These are phyloP conservation scores for Sebastes fasciatus DNA, from an alignment of 2,113 vertebrate genomes.

Conservation along the genomic window DNA sequence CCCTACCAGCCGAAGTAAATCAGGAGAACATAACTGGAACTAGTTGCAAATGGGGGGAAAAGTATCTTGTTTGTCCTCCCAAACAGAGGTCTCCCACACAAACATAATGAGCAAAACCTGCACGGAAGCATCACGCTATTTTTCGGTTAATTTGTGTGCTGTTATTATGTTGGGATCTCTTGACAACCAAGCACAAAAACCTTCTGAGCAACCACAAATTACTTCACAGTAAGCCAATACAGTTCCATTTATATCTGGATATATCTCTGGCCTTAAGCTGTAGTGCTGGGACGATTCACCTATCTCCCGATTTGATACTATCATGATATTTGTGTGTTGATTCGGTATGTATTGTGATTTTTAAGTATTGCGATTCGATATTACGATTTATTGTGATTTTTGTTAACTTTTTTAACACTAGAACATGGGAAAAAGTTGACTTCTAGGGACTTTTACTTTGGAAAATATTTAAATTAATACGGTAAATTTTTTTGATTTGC, in stretches of 20 bases:
- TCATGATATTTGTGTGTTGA: no score
- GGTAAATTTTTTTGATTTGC: no score
- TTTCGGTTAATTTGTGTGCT: slow-evolving; percentile 18
- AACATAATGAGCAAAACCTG: slow-evolving; percentile 28
- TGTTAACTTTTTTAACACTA: no score
- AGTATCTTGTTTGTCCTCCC: slow-evolving; percentile 17
- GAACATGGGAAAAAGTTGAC: no score
- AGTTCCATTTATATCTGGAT: slow-evolving; percentile 1
- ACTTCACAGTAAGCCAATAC: background rate
- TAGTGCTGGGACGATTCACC: no score
- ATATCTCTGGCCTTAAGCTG: background rate
- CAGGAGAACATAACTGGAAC: slow-evolving; percentile 41
- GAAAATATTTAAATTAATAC: no score
- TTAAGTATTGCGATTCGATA: no score
- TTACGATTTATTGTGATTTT: no score
- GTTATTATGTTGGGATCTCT: slow-evolving; percentile 9
- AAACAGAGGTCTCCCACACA: slow-evolving; percentile 21
- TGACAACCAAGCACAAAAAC: slow-evolving; percentile 11
- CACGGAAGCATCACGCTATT: background rate
- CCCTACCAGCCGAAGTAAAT: slow-evolving; percentile 43
- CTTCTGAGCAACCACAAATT: slow-evolving; percentile 15
- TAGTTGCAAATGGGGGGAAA: slow-evolving; percentile 10
- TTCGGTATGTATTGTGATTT: no score
- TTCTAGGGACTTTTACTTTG: no score
- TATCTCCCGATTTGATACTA: no score